phyloP scores from a whole-genome alignment of 1,140 invertebrate genomes.

The Maniola jurtina region DNA sequence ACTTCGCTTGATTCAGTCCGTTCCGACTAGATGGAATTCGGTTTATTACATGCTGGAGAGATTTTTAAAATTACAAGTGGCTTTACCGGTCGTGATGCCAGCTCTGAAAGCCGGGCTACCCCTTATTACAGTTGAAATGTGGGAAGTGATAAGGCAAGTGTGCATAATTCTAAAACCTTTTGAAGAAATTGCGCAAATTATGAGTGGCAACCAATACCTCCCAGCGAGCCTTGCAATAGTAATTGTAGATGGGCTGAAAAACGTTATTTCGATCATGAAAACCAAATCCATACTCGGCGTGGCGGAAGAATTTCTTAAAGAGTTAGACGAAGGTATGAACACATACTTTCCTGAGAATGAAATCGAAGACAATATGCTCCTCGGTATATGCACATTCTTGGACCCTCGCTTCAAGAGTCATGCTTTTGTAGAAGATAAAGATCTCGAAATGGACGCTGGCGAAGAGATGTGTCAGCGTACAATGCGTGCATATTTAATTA shows the following conservation, averaged over 20 bases:
- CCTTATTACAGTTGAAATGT: slow-evolving; percentile 26
- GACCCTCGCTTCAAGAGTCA: slow-evolving; percentile 28
- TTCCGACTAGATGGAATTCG: slow-evolving; percentile 27
- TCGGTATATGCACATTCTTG: slow-evolving; percentile 26
- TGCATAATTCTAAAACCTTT: slow-evolving; percentile 30
- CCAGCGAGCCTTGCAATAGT: slow-evolving; percentile 18
- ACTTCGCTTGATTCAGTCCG: slow-evolving; percentile 12
- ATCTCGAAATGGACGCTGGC: neutral
- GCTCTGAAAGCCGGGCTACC: slow-evolving; percentile 20
- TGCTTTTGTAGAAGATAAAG: slow-evolving; percentile 14
- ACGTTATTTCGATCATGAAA: slow-evolving; percentile 22
- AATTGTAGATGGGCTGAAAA: slow-evolving; percentile 25
- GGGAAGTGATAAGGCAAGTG: slow-evolving; percentile 28
- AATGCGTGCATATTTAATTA: neutral
- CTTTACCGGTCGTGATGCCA: slow-evolving; percentile 16
- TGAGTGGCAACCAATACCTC: slow-evolving; percentile 17
- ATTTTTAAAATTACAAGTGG: slow-evolving; percentile 17
- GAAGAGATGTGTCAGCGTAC: neutral
- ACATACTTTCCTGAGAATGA: slow-evolving; percentile 15
- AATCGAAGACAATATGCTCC: slow-evolving; percentile 23
- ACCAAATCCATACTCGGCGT: slow-evolving; percentile 13
- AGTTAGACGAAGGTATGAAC: slow-evolving; percentile 8
- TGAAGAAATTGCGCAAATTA: slow-evolving; percentile 25
- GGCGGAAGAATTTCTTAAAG: slow-evolving; percentile 13
- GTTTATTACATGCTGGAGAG: slow-evolving; percentile 21